Evolutionary conservation across 2,888 invertebrate species (phyloP), one percentile per base, ranked within the genome.

Genomic region (Tanypteryx hageni): DNA sequence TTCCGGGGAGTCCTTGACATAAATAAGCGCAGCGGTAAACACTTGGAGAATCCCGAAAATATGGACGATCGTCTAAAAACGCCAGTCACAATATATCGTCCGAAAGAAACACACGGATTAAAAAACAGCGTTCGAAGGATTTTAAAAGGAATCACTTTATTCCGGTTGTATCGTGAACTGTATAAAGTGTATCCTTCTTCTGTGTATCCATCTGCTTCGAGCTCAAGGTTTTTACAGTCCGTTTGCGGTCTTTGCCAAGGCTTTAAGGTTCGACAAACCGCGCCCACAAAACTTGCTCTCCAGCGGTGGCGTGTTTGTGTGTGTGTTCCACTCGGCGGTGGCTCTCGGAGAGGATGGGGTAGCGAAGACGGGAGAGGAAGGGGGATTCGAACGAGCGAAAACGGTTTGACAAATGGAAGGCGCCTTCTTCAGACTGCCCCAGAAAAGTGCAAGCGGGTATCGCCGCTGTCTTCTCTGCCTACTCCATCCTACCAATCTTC

Each of bases 401-500:
- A 68, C 68, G 76, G 14, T 76, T 76, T 76, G 76, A 76, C 27
- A 76, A 76, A 76, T 27, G 76, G 76, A 76, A 22, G 76, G 76
- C 11, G 27, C 76, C 76, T 76, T 14, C 27, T 11, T 22, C 14
- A 76, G 76, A 76, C 27, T 76, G 76, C 18, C 76, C 76, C 76
- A 76, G 76, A 76, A 76, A 76, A 76, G 76, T 76, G 76, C 76
- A 76, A 76, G 76, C 76, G 76, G 76, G 13, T 76, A 76, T 76
- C 76, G 76, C 22, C 27, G 76, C 76, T 76, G 76, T 68, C 64
- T 61, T 44, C n/a, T 86, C 86, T 61, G 59, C 86, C 86, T 89
- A 64, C 64, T 68, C 89, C 64, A 58, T 44, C 22, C 56, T 4
- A 68, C n/a, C 31, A 89, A 89, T 89, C 89, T 89, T 89, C 89